These are phyloP conservation scores for Notarius quadriscutis DNA, from an alignment of 2,113 vertebrate species.

Conservation along the genomic window DNA sequence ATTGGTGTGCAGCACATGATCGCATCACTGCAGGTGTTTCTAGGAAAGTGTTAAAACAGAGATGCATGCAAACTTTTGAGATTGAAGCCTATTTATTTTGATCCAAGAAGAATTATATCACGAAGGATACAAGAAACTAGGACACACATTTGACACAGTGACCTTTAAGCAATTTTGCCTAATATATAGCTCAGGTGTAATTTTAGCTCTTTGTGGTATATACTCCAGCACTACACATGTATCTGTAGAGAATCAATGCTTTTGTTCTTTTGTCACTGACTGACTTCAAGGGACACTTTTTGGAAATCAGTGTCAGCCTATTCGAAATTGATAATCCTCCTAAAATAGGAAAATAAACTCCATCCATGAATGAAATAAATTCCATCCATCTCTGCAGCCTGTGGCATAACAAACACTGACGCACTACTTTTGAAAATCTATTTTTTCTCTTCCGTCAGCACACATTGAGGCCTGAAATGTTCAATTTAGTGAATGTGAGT, in stretches of 20 bases:
- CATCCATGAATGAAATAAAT: too few relatives aligned
- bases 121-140: not conserved
- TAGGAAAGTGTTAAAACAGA: not conserved
- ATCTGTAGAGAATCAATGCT: not conserved
- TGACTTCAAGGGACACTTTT: not conserved
- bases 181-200: not conserved
- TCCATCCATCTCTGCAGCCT: not conserved
- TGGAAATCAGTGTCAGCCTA: not conserved
- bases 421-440: not conserved
- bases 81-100: not conserved
- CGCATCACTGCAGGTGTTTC: slow-evolving; percentile 7
- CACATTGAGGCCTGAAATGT: not conserved
- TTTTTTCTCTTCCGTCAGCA: slow-evolving; percentile 22
- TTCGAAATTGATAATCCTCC: not conserved
- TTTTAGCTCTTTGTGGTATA: not conserved
- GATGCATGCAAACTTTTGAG: not conserved
- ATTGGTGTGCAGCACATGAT: slow-evolving; percentile 12
- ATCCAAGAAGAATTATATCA: not conserved
- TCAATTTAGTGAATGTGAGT: not conserved
- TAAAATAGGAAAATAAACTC: slow-evolving; percentile 15
- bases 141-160: not conserved
- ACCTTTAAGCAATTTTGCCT: not conserved
- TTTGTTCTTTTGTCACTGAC: not conserved
- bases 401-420: not conserved
- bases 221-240: not conserved